Conservation (phyloP, 2,888 invertebrate genomes). For the Barypeithes pellucidus region DNA sequence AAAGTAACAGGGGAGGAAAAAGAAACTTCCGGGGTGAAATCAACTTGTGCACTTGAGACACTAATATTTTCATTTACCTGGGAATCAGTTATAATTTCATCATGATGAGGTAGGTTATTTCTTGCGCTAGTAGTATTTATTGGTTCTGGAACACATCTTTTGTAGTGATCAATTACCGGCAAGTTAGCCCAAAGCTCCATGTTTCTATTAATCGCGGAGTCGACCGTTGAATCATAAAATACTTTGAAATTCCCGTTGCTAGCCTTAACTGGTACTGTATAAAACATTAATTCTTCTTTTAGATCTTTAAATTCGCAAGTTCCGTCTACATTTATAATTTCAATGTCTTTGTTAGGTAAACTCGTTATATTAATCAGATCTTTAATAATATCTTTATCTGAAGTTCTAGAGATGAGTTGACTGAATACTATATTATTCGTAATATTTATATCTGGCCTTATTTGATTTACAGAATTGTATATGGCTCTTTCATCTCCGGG, state of each 20-base stretch:
- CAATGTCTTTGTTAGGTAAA: constrained; percentile 51
- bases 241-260: constrained; percentile 41
- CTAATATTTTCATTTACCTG: no score
- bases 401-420: constrained; percentile 33
- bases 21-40: not conserved
- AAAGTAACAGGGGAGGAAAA: not conserved
- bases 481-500: not conserved
- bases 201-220: constrained; percentile 13
- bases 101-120: not conserved
- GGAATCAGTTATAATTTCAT: not conserved
- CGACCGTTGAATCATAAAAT: constrained; percentile 24
- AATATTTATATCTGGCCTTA: constrained; percentile 51
- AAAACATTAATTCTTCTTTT: constrained; percentile 51
- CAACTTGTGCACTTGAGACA: not conserved
- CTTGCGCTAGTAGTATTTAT: not conserved
- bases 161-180: constrained; percentile 38
- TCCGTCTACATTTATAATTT: constrained; percentile 26
- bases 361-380: constrained; percentile 50
- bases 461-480: constrained; percentile 12
- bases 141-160: not conserved
- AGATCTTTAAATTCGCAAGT: constrained; percentile 52
- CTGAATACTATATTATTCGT: constrained; percentile 48
- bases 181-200: constrained; percentile 45
- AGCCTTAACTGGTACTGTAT: constrained; percentile 57
- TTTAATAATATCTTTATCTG: constrained; percentile 54